A percentile compares a stretch with the other conserved stretches of the same genome.
Conservation (phyloP, 1,140 invertebrate species). For the Bombyx mori region ASM3026992v2 NC_085126.1:4197501-4198000, state of each 20-base stretch:
- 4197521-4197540: constrained; percentile 86
- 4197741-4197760: not conserved
- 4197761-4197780: not conserved
- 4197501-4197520: constrained; percentile 81
- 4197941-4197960: too few relatives aligned
- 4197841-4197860: too few relatives aligned
- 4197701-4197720: constrained; percentile 74
- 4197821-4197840: too few relatives aligned
- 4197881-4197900: too few relatives aligned
- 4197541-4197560: constrained; percentile 93
- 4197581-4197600: constrained; percentile 84
- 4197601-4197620: constrained; percentile 86
- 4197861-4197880: too few relatives aligned
- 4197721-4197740: not conserved
- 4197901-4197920: too few relatives aligned
- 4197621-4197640: constrained; percentile 83
- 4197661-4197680: constrained; percentile 95
- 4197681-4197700: constrained; percentile 83
- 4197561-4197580: constrained; percentile 84
- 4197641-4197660: constrained; percentile 91
- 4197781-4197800: too few relatives aligned
- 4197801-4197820: too few relatives aligned
- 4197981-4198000: too few relatives aligned
- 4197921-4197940: too few relatives aligned
- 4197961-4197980: too few relatives aligned